Percentiles rank a stretch among this genome's conserved stretches.
These are phyloP conservation scores for Drosophila gaucha DNA, from an alignment of 2,888 invertebrate species.

Conservation along the genomic window DNA sequence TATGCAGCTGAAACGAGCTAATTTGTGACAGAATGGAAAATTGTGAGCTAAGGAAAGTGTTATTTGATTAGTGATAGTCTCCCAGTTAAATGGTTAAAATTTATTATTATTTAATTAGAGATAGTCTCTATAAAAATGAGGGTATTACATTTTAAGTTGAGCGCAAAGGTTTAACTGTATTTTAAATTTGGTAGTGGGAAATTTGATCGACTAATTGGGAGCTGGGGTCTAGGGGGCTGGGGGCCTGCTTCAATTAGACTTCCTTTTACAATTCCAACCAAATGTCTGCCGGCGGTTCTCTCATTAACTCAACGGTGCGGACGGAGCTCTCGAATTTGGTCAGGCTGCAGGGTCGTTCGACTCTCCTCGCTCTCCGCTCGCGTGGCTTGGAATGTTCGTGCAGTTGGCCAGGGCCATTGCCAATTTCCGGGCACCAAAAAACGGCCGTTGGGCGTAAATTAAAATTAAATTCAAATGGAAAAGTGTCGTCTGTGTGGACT, in stretches of 20 bases:
- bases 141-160: background rate
- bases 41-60: background rate
- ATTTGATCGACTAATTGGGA: constrained; percentile 58
- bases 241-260: constrained; percentile 69
- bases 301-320: constrained; percentile 71
- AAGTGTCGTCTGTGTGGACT: constrained; percentile 62
- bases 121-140: background rate
- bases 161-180: constrained; percentile 7
- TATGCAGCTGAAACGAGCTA: constrained; percentile 11
- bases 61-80: background rate
- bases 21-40: constrained; percentile 6
- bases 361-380: background rate
- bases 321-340: constrained; percentile 56
- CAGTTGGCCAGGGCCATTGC: constrained; percentile 61
- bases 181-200: constrained; percentile 27
- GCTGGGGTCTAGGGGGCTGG: constrained; percentile 13
- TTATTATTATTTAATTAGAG: background rate
- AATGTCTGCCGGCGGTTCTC: constrained; percentile 62
- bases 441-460: constrained; percentile 77
- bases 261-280: constrained; percentile 61
- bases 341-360: constrained; percentile 1
- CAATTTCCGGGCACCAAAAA: constrained; percentile 66
- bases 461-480: constrained; percentile 81
- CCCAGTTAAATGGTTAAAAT: background rate
- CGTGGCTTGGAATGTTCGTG: constrained; percentile 27